Conservation (phyloP, 1,140 invertebrate genomes). For the Zaprionus inermis region DNA sequence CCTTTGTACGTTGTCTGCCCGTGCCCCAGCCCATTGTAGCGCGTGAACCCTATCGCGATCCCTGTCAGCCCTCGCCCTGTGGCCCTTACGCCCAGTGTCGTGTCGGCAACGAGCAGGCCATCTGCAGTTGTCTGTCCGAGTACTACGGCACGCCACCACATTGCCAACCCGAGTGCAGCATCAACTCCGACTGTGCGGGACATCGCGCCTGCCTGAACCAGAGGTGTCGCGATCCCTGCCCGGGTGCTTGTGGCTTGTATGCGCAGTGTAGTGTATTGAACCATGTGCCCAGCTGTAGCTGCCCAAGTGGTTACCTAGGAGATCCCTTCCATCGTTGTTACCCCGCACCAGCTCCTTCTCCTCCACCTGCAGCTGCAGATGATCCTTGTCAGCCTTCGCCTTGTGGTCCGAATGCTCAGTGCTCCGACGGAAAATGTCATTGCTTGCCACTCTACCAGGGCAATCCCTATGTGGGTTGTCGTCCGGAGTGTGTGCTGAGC, state of each 20-base stretch:
- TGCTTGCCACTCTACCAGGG: conserved; percentile 90
- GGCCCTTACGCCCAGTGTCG: conserved; percentile 86
- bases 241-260: conserved; percentile 91
- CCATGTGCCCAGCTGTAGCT: conserved; percentile 90
- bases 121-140: conserved; percentile 88
- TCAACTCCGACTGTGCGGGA: conserved; percentile 89
- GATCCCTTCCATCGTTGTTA: conserved; percentile 87
- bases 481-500: conserved; percentile 93
- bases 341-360: conserved; percentile 85
- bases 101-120: conserved; percentile 86
- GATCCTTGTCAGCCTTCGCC: conserved; percentile 90
- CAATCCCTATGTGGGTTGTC: conserved; percentile 88
- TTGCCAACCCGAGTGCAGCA: conserved; percentile 89
- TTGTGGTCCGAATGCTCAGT: conserved; percentile 91
- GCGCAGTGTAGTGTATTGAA: conserved; percentile 90
- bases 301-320: conserved; percentile 87
- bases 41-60: conserved; percentile 86
- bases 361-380: conserved; percentile 87
- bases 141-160: conserved; percentile 90
- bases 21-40: conserved; percentile 84
- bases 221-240: conserved; percentile 92
- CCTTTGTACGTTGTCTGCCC: conserved; percentile 89
- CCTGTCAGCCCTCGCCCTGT: conserved; percentile 91
- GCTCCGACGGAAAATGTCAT: conserved; percentile 85
- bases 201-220: conserved; percentile 91